Evolutionary conservation across 35 echinoderm and acorn worm genomes (phyloP), one percentile per base, ranked within the genome.

Genomic region (Anneissia japonica): DNA sequence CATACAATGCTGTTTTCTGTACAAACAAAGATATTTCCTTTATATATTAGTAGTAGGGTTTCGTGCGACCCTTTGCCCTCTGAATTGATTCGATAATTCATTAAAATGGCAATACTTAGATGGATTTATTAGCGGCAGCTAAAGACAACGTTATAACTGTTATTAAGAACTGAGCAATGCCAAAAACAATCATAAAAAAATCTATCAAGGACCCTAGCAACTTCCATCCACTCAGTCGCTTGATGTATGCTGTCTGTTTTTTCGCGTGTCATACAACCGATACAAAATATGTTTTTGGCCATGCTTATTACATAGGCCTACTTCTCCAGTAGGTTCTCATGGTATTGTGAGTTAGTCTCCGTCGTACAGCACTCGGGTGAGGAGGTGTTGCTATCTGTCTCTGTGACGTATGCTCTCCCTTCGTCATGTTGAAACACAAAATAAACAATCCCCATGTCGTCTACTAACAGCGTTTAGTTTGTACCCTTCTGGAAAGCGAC

Each of bases 391-490:
- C 11, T 64, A 26, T 64, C 51, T 23, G 51, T 2, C 2, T 64
- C 51, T 64, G 51, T 64, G 19, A 64, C 21, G 6, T 19, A 23
- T 5, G 31, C 88, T n/a, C 73, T 87, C 12, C 83, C 84, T 36
- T 94, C 86, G 55, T 97, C 94, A 26, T 85, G 84, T 90, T 97
- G 91, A 46, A 90, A 97, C 7, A 86, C 90, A 9, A 81, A 91
- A 46, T 97, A 93, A 1, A 86, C 51, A 12, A 92, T 76, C 26
- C 94, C 94, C 13, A 34, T 37, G 36, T 81, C 78, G 74, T 81
- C 85, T 35, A 79, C 37, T 28, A 32, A 19, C 77, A n/a, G n/a
- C n/a, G n/a, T n/a, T n/a, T n/a, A n/a, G n/a, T n/a, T n/a, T n/a
- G n/a, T n/a, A n/a, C 46, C 43, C 9, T 2, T 9, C 41, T 21